Percentiles rank a stretch among this genome's conserved stretches.
phyloP scores from a whole-genome alignment of 2,797 vertebrate genomes.

The Bradypus variegatus region DNA sequence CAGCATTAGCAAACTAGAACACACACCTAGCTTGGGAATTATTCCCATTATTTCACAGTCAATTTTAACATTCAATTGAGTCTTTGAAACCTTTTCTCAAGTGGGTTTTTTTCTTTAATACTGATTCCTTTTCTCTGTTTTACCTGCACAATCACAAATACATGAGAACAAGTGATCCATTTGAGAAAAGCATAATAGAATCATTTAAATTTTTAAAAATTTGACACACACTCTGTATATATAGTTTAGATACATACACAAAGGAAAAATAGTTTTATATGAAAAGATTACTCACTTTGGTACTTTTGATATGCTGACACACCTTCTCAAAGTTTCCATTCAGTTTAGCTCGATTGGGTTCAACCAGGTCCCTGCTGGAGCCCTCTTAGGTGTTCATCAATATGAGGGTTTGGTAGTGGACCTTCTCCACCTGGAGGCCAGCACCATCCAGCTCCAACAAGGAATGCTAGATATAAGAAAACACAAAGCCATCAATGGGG shows the following conservation, averaged over 20 bases:
- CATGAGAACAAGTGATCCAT: background rate
- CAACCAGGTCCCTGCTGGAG: slow-evolving; percentile 85
- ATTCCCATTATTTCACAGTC: background rate
- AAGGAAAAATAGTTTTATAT: background rate
- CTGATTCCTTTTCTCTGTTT: background rate
- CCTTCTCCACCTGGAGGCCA: slow-evolving; percentile 85
- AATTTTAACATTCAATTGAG: background rate
- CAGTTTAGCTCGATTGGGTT: slow-evolving; percentile 92
- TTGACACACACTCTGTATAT: background rate
- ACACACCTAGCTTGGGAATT: background rate
- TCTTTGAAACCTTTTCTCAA: background rate
- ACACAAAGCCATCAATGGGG: background rate
- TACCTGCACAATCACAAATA: background rate
- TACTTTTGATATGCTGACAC: slow-evolving; percentile 89
- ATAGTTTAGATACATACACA: background rate
- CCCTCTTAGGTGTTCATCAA: slow-evolving; percentile 89
- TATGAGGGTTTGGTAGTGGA: slow-evolving; percentile 87
- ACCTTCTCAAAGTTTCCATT: slow-evolving; percentile 96
- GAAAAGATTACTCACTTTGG: slow-evolving; percentile 78
- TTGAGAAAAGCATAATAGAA: background rate
- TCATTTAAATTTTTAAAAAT: background rate
- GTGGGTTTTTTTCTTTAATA: background rate
- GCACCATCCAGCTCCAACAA: slow-evolving; percentile 86
- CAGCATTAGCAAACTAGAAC: too few relatives aligned
- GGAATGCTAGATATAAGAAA: slow-evolving; percentile 77